phyloP scores from a whole-genome alignment of 2,113 vertebrate species.

The Acrocephalus kingi region DNA sequence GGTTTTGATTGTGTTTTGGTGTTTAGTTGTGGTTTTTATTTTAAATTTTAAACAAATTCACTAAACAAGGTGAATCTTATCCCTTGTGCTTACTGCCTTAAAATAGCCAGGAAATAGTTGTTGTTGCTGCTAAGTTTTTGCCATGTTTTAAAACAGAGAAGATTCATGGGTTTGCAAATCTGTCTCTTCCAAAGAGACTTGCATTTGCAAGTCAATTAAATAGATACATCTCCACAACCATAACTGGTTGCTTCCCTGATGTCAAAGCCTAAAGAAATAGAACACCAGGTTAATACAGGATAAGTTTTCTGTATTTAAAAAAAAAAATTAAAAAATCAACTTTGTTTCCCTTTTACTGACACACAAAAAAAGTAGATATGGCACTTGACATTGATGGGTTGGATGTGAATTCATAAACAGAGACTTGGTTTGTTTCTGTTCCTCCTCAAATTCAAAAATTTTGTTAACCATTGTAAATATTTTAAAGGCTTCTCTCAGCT shows the following conservation, averaged over 20 bases:
- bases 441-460: neutral
- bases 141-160: neutral
- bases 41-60: neutral
- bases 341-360: neutral
- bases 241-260: neutral
- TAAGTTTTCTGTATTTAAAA: neutral
- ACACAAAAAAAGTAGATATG: neutral
- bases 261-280: neutral
- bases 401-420: neutral
- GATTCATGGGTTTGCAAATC: neutral
- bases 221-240: neutral
- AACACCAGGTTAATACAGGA: neutral
- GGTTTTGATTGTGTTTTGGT: neutral
- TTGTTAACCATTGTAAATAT: neutral
- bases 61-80: neutral
- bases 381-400: neutral
- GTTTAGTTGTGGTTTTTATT: rapidly evolving
- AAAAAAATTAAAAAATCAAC: no score
- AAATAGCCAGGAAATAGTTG: neutral
- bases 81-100: neutral
- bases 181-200: neutral
- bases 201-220: neutral
- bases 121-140: neutral
- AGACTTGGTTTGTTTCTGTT: neutral
- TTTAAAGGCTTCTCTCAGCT: neutral